Evolutionary conservation across 2,888 invertebrate species (phyloP).

Genomic region (Nemotelus pantherinus): DNA sequence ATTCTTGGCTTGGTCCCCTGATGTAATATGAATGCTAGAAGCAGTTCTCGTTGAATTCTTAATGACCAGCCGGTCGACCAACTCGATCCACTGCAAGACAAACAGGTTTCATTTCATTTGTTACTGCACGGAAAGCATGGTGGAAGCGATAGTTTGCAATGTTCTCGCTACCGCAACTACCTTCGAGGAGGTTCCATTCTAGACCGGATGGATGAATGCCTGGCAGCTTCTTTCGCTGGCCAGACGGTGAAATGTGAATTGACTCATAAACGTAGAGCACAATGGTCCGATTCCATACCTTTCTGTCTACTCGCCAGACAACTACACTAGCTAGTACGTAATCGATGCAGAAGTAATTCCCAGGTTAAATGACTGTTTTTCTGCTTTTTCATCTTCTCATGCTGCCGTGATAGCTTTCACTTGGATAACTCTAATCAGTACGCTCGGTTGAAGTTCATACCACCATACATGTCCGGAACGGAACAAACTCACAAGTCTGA

Average conservation of each 20-base stretch:
- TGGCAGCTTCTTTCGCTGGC: background rate
- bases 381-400: background rate
- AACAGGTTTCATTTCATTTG: slow-evolving; percentile 17
- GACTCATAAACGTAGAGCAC: slow-evolving; percentile 6
- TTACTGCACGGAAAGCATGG: background rate
- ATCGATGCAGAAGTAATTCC: background rate
- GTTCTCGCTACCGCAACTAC: background rate
- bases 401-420: background rate
- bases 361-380: background rate
- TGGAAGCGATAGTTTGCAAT: background rate
- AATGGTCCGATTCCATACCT: background rate
- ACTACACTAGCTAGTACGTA: background rate
- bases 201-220: background rate
- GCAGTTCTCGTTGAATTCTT: slow-evolving; percentile 27
- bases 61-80: slow-evolving; percentile 29
- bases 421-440: background rate
- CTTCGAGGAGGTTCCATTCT: background rate
- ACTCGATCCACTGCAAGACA: slow-evolving; percentile 4
- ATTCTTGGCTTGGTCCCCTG: slow-evolving; percentile 24
- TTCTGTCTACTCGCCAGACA: slow-evolving; percentile 3
- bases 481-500: no score
- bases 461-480: background rate
- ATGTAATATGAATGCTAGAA: slow-evolving; percentile 1
- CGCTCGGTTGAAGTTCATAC: background rate
- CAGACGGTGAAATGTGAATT: slow-evolving; percentile 11